These are phyloP conservation scores for Griposia aprilina DNA, from an alignment of 2,888 invertebrate species.

Conservation along the genomic window DNA sequence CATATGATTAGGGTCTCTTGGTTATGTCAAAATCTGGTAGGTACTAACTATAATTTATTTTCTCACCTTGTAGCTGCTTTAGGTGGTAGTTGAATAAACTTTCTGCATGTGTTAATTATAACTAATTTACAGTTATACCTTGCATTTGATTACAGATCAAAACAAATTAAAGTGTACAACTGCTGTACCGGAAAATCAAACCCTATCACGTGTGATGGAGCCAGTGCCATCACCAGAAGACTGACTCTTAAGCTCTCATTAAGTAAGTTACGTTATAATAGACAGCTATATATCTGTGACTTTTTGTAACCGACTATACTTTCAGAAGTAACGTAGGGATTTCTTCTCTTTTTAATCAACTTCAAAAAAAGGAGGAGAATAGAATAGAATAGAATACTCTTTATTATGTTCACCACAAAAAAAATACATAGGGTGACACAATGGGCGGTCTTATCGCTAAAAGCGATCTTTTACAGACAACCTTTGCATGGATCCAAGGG, in stretches of 20 bases:
- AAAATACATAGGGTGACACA: no score
- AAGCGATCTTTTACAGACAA: no score
- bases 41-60: not conserved
- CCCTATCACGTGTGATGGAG: slow-evolving; percentile 66
- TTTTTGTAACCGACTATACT: not conserved
- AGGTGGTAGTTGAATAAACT: not conserved
- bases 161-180: slow-evolving; percentile 72
- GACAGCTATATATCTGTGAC: not conserved
- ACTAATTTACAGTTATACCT: no score
- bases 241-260: slow-evolving; percentile 66
- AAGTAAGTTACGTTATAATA: slow-evolving; percentile 64
- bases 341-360: not conserved
- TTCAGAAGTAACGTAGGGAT: not conserved
- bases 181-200: slow-evolving; percentile 72
- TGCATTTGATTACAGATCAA: slow-evolving; percentile 64
- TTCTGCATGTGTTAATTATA: not conserved
- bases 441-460: no score
- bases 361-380: no score
- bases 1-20: not conserved
- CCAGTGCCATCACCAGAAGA: slow-evolving; percentile 56
- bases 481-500: no score
- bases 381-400: no score
- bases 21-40: not conserved
- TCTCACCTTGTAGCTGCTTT: not conserved
- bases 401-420: no score